Base-by-base conservation (phyloP, 2,888 invertebrate genomes). In the Patella ulyssiponensis region DNA sequence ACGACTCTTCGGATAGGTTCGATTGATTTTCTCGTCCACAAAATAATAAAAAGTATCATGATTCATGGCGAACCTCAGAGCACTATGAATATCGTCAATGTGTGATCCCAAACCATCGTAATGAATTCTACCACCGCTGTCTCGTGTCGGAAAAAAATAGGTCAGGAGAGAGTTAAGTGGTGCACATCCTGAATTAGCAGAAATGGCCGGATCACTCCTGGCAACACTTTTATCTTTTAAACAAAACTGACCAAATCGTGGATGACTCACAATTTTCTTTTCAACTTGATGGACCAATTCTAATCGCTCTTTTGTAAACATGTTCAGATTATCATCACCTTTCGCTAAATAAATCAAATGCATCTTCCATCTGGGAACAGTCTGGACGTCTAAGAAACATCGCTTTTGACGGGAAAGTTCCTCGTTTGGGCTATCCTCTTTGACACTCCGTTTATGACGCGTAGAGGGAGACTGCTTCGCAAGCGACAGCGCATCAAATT, bases 101-200 rank as follows among this genome's bases (percentile, higher is more conserved):
- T 87, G 87, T 9, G 78, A 64, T 7, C 90, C 90, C 4, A 88
- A 81, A 0, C 89, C 89, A 79, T 90, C 90, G 76, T 87, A 89
- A 77, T 83, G 83, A 27, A 87, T 75, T 51, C 80, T 78, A 0
- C 86, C 86, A 2, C 74, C 71, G 3, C 72, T 72, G 70, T 86
- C 85, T 52, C 79, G 75, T 1, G 90, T 88, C 4, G 90, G 90
- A 79, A 84, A 90, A 79, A 90, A 89, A 77, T 89, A 90, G 33
- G 89, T 87, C 74, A 90, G 72, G 2, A 90, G 78, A 15, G 89
- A 89, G 77, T 90, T 90, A 7, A 88, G 81, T 5, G 90, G 90
- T 15, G 87, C 85, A 81, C 90, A 90, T 23, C 86, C 86, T 44
- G 85, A 81, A 73, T 84, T 81, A 0, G 80, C 78, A 51, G 80